Base-by-base conservation (phyloP, 2,888 invertebrate species). In the Cephus nigrinus region DNA sequence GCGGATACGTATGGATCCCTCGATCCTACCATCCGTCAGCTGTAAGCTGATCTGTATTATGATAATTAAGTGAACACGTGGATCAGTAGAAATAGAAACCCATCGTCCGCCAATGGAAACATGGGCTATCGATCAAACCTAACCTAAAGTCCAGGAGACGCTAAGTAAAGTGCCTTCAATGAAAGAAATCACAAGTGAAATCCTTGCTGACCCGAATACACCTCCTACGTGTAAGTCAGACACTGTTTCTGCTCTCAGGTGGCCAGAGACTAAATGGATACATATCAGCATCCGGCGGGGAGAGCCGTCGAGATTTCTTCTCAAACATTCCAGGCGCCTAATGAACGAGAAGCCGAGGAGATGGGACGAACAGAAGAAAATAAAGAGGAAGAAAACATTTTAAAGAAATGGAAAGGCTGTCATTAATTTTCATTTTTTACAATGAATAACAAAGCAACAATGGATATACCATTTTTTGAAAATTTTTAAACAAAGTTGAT, bases 141-240 rank as follows among this genome's bases (percentile, higher is more conserved):
- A 40, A 55, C 55, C 55, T 55, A 23, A 23, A 23, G 23, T 55
- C 23, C 55, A 55, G 55, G 55, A 23, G 55, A 71, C 71, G 31
- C 32, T 11, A 31, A 33, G 69, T 9, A 30, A 69, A 32, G 74
- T 30, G 33, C 11, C 35, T 33, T 71, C 23, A n/a, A 32, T 71
- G 35, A 35, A 74, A 35, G 74, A 74, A 74, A 74, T 74, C 74
- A 74, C 74, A 74, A 74, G 74, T 74, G 74, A 74, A 74, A 74
- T 35, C 31, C 74, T 33, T 33, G 35, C n/a, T 35, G 74, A 74
- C 74, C 74, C 74, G 74, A 35, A 74, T 74, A 74, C n/a, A 34
- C n/a, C 23, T 74, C 74, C 74, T 33, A 33, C 34, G 36, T 33
- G 71, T 31, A 71, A 71, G 9, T 23, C 31, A 33, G 31, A 71